These are phyloP conservation scores for Sitodiplosis mosellana DNA, from an alignment of 1,140 invertebrate species.

Conservation along the genomic window DNA sequence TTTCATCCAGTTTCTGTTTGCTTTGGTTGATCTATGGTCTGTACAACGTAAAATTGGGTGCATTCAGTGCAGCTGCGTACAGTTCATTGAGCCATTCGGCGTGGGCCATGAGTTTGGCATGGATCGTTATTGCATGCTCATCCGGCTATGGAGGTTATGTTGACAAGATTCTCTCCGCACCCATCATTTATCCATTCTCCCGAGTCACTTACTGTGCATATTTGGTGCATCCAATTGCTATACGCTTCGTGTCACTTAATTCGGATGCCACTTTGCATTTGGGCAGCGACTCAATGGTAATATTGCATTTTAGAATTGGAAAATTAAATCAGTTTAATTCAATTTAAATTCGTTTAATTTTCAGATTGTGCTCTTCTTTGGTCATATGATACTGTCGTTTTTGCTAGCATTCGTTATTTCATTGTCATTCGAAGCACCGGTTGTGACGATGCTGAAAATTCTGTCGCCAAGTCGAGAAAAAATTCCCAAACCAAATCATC, in stretches of 20 bases:
- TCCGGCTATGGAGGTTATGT: constrained; percentile 70
- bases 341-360: constrained; percentile 4
- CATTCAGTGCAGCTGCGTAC: constrained; percentile 55
- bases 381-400: constrained; percentile 56
- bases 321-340: too few relatives aligned
- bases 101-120: constrained; percentile 64
- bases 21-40: constrained; percentile 57
- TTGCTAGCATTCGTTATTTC: constrained; percentile 58
- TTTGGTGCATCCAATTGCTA: constrained; percentile 60
- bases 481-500: constrained; percentile 7
- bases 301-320: neutral
- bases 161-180: constrained; percentile 49
- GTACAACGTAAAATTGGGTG: constrained; percentile 46
- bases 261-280: constrained; percentile 60
- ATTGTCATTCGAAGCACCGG: constrained; percentile 60
- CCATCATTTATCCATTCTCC: constrained; percentile 62
- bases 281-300: constrained; percentile 51
- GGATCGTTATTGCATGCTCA: constrained; percentile 77
- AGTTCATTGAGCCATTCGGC: constrained; percentile 65
- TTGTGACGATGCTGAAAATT: constrained; percentile 70
- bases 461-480: constrained; percentile 44
- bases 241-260: constrained; percentile 53
- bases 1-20: constrained; percentile 37
- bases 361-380: constrained; percentile 33
- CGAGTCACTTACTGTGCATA: constrained; percentile 71